These are phyloP conservation scores for Florisuga fusca DNA, from an alignment of 2,797 vertebrate genomes.

Conservation along the genomic window DNA sequence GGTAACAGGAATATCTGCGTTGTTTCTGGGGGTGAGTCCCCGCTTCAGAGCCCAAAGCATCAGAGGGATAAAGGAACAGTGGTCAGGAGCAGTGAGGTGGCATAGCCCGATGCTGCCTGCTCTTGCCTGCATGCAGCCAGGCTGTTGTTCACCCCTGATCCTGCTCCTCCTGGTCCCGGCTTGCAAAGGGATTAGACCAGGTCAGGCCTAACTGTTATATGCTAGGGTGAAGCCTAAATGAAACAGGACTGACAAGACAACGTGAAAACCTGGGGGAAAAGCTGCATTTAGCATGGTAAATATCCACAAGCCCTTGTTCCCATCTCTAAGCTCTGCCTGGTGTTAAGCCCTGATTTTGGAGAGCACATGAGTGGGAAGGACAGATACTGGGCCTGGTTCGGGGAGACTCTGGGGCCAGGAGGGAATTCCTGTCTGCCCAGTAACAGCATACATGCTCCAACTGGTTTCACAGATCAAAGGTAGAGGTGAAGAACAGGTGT, in stretches of 20 bases:
- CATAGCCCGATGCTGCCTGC: background rate
- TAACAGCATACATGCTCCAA: background rate
- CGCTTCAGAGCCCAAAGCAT: background rate
- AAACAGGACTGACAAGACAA: background rate
- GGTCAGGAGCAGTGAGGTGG: rapidly evolving
- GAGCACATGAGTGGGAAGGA: background rate
- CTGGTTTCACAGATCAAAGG: background rate
- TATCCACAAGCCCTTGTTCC: background rate
- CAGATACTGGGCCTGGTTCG: background rate
- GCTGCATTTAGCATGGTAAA: background rate
- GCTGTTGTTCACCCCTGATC: background rate
- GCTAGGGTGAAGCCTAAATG: background rate
- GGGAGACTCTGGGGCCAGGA: background rate
- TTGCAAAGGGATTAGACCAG: background rate
- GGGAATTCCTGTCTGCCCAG: background rate
- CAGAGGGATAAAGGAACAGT: background rate
- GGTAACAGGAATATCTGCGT: background rate
- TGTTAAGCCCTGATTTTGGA: background rate
- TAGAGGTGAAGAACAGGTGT: background rate
- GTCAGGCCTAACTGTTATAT: background rate
- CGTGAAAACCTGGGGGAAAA: background rate
- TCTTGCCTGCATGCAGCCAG: background rate
- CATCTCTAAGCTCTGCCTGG: background rate
- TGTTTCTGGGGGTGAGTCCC: background rate
- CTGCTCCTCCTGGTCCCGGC: background rate